Percentiles rank a stretch among this genome's conserved stretches.
phyloP scores from a whole-genome alignment of 2,888 invertebrate species.

The Andrena minutula region DNA sequence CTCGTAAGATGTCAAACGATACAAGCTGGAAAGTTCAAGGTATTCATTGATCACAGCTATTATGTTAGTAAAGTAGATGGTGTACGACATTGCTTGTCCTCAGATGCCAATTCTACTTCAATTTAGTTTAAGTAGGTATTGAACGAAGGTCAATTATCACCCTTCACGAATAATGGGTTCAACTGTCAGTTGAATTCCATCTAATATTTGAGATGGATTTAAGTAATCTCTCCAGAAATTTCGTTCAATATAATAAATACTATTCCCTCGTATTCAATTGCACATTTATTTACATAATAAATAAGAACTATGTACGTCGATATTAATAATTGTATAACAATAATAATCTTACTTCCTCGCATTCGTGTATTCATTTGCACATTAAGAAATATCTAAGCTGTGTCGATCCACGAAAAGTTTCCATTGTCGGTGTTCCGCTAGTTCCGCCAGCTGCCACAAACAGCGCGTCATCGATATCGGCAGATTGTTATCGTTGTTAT shows the following conservation, averaged over 20 bases:
- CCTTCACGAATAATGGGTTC: slow-evolving; percentile 21
- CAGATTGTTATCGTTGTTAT: slow-evolving; percentile 11
- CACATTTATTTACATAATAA: too few species aligned
- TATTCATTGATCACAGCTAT: slow-evolving; percentile 15
- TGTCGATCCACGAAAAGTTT: neutral
- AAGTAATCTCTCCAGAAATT: slow-evolving; percentile 6
- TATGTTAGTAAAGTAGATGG: neutral
- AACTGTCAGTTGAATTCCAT: slow-evolving; percentile 37
- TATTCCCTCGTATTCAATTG: neutral
- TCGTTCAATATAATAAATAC: neutral
- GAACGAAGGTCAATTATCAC: slow-evolving; percentile 49
- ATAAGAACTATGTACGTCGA: too few species aligned
- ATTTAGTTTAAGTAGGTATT: slow-evolving; percentile 55
- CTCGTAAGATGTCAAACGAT: neutral
- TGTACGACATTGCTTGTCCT: slow-evolving; percentile 10
- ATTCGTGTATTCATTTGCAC: too few species aligned
- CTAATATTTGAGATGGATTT: slow-evolving; percentile 11
- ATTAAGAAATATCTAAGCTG: neutral
- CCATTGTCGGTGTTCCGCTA: neutral
- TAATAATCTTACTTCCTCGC: too few species aligned
- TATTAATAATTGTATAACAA: too few species aligned
- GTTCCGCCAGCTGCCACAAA: neutral
- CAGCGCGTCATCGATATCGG: too few species aligned
- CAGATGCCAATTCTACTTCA: slow-evolving; percentile 42
- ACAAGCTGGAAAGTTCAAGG: neutral